Evolutionary conservation across 1,140 invertebrate species (phyloP), one percentile per base, ranked within the genome.

Genomic region (Pseudoatta argentina): DNA sequence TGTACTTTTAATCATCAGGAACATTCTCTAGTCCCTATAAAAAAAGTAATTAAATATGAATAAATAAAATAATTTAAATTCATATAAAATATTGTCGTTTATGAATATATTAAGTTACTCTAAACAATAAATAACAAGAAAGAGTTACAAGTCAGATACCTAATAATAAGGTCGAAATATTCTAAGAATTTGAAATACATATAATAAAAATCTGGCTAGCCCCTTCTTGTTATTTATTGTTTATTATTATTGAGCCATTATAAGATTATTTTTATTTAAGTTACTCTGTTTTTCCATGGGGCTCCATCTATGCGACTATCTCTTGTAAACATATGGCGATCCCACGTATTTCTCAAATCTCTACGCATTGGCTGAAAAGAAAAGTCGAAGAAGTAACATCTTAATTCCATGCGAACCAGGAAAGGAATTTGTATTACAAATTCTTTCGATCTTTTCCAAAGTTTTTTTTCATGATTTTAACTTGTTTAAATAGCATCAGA

Each of bases 21-120:
- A 92, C 73, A 24, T 64, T 69, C 24, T 89, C 86, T 57, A 89
- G 66, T 66, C 82, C 91, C 91, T 92, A 51, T 16, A 78, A 91
- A 14, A 53, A 14, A 53, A 39, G 16, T 0, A 44, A 87, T 30
- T 48, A 39, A 69, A 78, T 27, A 44, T 53, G 1, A 64, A 53
- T 55, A 82, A 24, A 4, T 53, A 39, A 24, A 39, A 5, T 63
- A 61, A 27, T 39, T 16, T 16, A 30, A 51, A 16, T 55, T 73
- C 5, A 8, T 16, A 53, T 16, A 53, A 10, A 71, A 61, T 57
- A n/a, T 18, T n/a, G n/a, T 75, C 63, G 27, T 53, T 24, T 73
- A 18, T 48, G 44, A 63, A 48, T 79, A 27, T 21, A 82, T 57
- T 27, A 48, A 81, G 6, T 85, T 89, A 89, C 85, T 51, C 8